These are phyloP conservation scores for Argynnis bischoffii DNA, from an alignment of 2,888 invertebrate species.

Conservation along the genomic window DNA sequence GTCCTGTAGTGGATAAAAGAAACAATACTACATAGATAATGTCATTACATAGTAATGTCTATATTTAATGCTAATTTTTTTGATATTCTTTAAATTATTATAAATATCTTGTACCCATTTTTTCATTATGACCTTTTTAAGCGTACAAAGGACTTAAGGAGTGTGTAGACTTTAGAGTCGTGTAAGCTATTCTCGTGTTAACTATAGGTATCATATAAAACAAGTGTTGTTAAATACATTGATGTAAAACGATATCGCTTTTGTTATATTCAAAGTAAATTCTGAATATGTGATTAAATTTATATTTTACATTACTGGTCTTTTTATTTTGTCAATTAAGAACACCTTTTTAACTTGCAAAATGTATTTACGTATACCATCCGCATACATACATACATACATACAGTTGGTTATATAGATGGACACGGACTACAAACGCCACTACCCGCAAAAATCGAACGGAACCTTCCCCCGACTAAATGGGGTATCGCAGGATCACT, in stretches of 20 bases:
- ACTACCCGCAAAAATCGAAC: too few relatives aligned
- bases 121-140: background rate
- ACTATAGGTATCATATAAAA: constrained; percentile 1
- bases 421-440: too few relatives aligned
- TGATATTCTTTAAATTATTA: background rate
- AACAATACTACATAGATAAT: constrained; percentile 2
- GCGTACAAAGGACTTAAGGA: background rate
- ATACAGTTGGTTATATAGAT: too few relatives aligned
- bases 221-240: constrained; percentile 5
- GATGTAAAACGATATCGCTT: constrained; percentile 12
- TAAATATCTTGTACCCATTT: background rate
- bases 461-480: too few relatives aligned
- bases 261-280: constrained; percentile 10
- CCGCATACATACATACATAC: too few relatives aligned
- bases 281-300: constrained; percentile 21
- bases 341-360: background rate
- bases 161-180: background rate
- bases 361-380: too few relatives aligned
- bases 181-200: constrained; percentile 1
- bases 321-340: constrained; percentile 4
- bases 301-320: constrained; percentile 17
- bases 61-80: constrained; percentile 4
- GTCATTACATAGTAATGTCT: constrained; percentile 1
- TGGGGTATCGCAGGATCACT: too few relatives aligned
- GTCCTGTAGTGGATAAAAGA: background rate